Evolutionary conservation across 2,888 invertebrate species (phyloP), one percentile per base, ranked within the genome.

Genomic region (Oeneis ivallda): DNA sequence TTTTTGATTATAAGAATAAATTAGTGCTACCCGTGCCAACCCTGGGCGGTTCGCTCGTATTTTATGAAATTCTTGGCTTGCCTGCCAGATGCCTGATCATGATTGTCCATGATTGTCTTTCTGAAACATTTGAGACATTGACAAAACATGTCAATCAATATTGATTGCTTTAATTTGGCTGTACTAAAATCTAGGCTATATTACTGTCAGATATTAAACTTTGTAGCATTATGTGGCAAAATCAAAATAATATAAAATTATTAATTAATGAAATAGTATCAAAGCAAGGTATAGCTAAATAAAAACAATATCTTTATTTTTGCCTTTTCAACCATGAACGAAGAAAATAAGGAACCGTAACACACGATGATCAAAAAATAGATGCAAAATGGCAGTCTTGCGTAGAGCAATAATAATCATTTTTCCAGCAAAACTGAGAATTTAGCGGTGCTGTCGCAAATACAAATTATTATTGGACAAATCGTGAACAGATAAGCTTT

Each of bases 401-500:
- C 15, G 9, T 15, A 9, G 49, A 39, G 17, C 39, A 37, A n/a
- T 15, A 10, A 17, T n/a, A 39, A 50, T 50, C 13, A 43, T 41
- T 56, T 26, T 19, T n/a, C 41, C 41, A 19, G 13, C 6, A 11
- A 13, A 39, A 57, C 9, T 19, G 13, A 10, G 17, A 56, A 13
- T 47, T 63, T 57, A 15, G 15, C 43, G 8, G 37, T 13, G 7
- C 4, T 37, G 4, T 39, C 54, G 17, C 15, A 39, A 37, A 37
- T 10, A 32, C n/a, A 11, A 39, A 26, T 58, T 32, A 4, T 8
- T 41, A 45, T 26, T 58, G 58, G 45, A 58, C 34, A 45, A 41
- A 47, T 32, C 56, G 7, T 32, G 34, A 15, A 6, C 19, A 19
- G 37, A 63, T 4, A 39, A 54, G 37, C 59, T 52, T 60, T 75